phyloP scores from a whole-genome alignment of 2,888 invertebrate genomes.

The Apantesis nais region DNA sequence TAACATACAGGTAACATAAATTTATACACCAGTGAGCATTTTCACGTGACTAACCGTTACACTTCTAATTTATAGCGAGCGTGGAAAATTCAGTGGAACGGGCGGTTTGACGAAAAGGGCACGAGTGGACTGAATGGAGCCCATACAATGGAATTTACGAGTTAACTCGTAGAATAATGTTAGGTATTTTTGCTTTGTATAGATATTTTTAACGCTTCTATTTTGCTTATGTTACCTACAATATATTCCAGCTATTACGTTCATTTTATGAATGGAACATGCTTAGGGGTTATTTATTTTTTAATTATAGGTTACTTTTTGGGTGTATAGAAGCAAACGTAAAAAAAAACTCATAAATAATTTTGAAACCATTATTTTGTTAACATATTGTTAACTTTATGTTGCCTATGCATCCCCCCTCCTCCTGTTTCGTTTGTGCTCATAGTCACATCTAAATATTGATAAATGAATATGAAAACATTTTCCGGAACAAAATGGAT shows the following conservation, averaged over 20 bases:
- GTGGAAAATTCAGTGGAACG: conserved; percentile 13
- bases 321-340: too few species aligned
- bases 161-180: conserved; percentile 12
- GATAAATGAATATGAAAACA: too few species aligned
- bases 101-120: conserved; percentile 15
- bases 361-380: too few species aligned
- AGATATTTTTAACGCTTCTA: background rate
- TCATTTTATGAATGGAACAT: background rate
- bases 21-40: conserved; percentile 25
- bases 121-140: conserved; percentile 11
- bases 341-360: too few species aligned
- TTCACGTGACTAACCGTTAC: conserved; percentile 22
- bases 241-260: background rate
- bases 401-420: too few species aligned
- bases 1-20: conserved; percentile 27
- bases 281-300: background rate
- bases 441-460: too few species aligned
- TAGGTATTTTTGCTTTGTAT: conserved; percentile 7
- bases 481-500: too few species aligned
- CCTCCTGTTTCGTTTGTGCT: too few species aligned
- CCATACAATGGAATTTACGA: conserved; percentile 17
- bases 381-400: too few species aligned
- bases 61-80: conserved; percentile 18
- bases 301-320: too few species aligned
- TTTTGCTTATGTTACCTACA: background rate